A percentile compares a stretch with the other conserved stretches of the same genome.
These are phyloP conservation scores for Scaptomyza tumidula DNA, from an alignment of 2,888 invertebrate genomes.

Conservation along the genomic window DNA sequence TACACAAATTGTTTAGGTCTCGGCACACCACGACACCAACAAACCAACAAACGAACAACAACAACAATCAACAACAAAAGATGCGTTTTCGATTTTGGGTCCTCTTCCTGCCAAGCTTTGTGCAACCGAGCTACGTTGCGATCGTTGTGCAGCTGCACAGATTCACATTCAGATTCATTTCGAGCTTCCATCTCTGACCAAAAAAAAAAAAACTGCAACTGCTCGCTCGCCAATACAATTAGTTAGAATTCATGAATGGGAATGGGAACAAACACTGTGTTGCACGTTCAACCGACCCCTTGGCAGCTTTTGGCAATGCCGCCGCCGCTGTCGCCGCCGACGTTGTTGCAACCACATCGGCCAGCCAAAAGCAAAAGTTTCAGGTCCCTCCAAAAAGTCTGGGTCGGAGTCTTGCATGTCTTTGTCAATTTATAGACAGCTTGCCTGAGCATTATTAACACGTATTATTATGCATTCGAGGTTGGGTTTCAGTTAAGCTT, in stretches of 20 bases:
- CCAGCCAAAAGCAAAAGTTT: constrained; percentile 14
- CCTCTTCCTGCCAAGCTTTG: constrained; percentile 64
- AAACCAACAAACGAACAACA: constrained; percentile 19
- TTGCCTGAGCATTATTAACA: constrained; percentile 81
- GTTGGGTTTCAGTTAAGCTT: constrained; percentile 20
- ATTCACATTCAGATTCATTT: constrained; percentile 39
- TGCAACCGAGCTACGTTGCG: constrained; percentile 59
- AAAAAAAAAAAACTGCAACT: constrained; percentile 57
- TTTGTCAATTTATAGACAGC: constrained; percentile 82
- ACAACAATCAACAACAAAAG: constrained; percentile 45
- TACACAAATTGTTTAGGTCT: constrained; percentile 81
- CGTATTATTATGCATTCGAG: constrained; percentile 77
- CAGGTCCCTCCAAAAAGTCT: constrained; percentile 7
- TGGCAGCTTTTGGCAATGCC: constrained; percentile 68
- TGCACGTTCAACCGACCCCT: constrained; percentile 52
- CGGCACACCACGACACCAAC: constrained; percentile 49
- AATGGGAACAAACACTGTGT: constrained; percentile 31
- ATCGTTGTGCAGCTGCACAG: constrained; percentile 80
- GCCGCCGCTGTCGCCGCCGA: constrained; percentile 22
- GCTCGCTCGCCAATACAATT: constrained; percentile 77
- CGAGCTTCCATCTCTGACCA: constrained; percentile 58
- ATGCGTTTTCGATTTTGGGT: constrained; percentile 42
- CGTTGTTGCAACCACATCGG: constrained; percentile 14
- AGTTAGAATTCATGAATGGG: constrained; percentile 82
- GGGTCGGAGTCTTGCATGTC: constrained; percentile 74